These are phyloP conservation scores for Tragelaphus buxtoni DNA, from an alignment of 2,113 vertebrate species.

Conservation along the genomic window DNA sequence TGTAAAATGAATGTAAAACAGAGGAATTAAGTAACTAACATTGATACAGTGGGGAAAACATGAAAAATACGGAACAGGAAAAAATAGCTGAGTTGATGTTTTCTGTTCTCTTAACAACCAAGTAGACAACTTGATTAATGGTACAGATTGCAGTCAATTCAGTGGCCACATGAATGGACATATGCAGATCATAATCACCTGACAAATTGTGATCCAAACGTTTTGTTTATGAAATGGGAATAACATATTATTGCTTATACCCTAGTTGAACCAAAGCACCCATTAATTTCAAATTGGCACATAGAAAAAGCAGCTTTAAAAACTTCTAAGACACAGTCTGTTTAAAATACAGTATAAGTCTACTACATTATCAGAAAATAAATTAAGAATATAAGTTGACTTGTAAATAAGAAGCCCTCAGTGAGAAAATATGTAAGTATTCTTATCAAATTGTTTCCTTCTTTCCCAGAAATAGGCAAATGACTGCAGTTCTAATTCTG, in stretches of 20 bases:
- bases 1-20: slow-evolving; percentile 12
- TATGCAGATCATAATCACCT: neutral
- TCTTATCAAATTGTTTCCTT: neutral
- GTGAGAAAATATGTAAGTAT: neutral
- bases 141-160: neutral
- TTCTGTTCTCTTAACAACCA: neutral
- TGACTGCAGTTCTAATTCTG: neutral
- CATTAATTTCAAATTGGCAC: neutral
- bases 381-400: neutral
- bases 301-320: neutral
- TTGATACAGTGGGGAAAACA: neutral
- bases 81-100: slow-evolving; percentile 18
- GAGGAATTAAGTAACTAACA: neutral
- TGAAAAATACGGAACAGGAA: neutral
- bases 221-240: neutral
- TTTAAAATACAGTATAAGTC: neutral
- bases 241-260: neutral
- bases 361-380: neutral
- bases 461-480: neutral
- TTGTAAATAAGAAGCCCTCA: neutral
- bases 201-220: neutral
- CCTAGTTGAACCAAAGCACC: neutral
- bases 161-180: neutral
- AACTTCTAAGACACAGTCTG: neutral
- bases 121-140: neutral